Evolutionary conservation across 2,113 vertebrate species (phyloP).

Genomic region (Steatornis caripensis): DNA sequence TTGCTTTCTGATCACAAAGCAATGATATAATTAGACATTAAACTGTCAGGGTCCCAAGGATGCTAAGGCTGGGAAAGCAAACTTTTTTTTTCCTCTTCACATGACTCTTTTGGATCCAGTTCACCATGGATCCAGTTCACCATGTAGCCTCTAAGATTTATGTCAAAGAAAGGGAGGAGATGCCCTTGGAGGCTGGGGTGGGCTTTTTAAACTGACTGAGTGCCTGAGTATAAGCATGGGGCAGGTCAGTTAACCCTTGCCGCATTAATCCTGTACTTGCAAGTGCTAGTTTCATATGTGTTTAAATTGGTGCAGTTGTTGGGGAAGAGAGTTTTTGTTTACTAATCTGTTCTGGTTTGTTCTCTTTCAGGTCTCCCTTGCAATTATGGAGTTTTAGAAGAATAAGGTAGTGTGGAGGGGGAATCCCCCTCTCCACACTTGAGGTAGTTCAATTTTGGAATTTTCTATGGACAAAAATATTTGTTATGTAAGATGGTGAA

Average conservation of each 20-base stretch:
- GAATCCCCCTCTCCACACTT: conserved; percentile 81
- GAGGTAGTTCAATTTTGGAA: conserved; percentile 72
- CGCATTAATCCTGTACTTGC: background rate
- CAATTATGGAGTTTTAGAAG: conserved; percentile 98
- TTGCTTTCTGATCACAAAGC: background rate
- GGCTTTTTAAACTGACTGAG: background rate
- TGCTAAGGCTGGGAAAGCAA: background rate
- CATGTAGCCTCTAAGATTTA: background rate
- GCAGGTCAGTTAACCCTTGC: background rate
- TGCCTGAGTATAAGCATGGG: background rate
- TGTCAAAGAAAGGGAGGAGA: background rate
- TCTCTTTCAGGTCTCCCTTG: conserved; percentile 79
- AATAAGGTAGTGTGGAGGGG: conserved; percentile 79
- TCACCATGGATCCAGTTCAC: background rate
- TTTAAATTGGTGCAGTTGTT: background rate
- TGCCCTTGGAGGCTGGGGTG: background rate
- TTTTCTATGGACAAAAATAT: conserved; percentile 70
- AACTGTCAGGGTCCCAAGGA: background rate
- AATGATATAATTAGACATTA: background rate
- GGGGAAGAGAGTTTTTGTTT: background rate
- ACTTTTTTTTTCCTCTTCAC: background rate
- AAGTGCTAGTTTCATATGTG: background rate
- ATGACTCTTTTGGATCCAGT: background rate
- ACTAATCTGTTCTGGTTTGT: conserved; percentile 23
- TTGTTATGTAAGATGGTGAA: conserved; percentile 75